phyloP scores from a whole-genome alignment of 2,888 invertebrate genomes.

The Zaprionus lineosus region DNA sequence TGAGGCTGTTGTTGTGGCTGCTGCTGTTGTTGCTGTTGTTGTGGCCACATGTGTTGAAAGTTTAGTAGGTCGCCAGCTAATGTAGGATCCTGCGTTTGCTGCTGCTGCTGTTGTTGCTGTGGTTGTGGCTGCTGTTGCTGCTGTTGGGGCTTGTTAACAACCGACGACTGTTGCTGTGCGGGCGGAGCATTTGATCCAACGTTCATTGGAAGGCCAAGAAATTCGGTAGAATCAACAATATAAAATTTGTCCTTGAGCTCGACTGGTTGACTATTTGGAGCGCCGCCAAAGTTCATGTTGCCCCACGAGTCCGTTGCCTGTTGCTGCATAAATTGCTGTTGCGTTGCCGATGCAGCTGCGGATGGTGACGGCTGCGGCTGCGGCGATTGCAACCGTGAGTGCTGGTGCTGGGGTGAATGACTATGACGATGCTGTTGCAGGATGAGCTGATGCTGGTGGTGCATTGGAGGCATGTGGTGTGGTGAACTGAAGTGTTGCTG shows the following conservation, averaged over 20 bases:
- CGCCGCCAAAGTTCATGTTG: constrained; percentile 63
- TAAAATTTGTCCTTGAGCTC: constrained; percentile 81
- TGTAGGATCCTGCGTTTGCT: constrained; percentile 75
- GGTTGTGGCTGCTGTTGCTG: constrained; percentile 59
- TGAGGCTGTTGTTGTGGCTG: constrained; percentile 62
- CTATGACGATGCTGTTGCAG: constrained; percentile 76
- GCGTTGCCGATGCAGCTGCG: constrained; percentile 27
- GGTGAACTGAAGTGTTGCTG: constrained; percentile 72
- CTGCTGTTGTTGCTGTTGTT: constrained; percentile 73
- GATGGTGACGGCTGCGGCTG: constrained; percentile 77
- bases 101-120: constrained; percentile 69
- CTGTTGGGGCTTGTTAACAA: constrained; percentile 47
- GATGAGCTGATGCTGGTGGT: constrained; percentile 71
- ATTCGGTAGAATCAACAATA: constrained; percentile 82
- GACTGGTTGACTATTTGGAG: constrained; percentile 59
- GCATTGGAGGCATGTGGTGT: constrained; percentile 78
- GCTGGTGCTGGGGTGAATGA: constrained; percentile 80
- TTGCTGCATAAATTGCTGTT: constrained; percentile 64
- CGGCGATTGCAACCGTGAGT: constrained; percentile 77
- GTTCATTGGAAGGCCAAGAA: constrained; percentile 82
- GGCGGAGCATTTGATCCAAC: constrained; percentile 62
- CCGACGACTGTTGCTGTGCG: constrained; percentile 36
- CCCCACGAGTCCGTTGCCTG: constrained; percentile 64
- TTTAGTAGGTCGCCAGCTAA: constrained; percentile 78
- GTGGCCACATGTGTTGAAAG: constrained; percentile 83